Base-by-base conservation (phyloP, 2,888 invertebrate species). In the Junonia oenone region DNA sequence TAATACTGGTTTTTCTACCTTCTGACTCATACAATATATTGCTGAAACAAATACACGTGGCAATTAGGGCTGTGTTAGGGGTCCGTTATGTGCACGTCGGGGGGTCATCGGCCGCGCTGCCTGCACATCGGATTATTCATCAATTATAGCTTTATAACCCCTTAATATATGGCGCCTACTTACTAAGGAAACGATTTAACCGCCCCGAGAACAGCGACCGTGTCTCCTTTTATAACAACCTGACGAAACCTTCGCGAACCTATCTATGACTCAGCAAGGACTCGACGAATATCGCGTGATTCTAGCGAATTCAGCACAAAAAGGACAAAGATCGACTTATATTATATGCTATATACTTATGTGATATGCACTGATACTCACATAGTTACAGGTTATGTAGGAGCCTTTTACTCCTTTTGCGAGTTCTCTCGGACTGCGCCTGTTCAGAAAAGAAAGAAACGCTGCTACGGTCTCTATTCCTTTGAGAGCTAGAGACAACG, bases 1-100 rank as follows among this genome's bases (percentile, higher is more conserved):
- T 95, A 98, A 94, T 95, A 98, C 96, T 95, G 98, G 98, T 97
- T 98, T 98, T 97, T 98, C 98, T 94, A 95, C 96, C 96, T 98
- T 98, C 94, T 98, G 98, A 98, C 97, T 98, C 98, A 98, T 98
- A 98, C 97, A 98, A 98, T 93, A 93, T 93, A 93, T 94, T 93
- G 94, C 95, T 95, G 92, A 68, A 93, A 93, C 71, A 83, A 83
- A 83, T 80, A 85, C 87, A 88, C 89, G 88, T 89, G 89, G 89
- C 87, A 85, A 79, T 86, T 83, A 86, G 67, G 62, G 70, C 60
- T 61, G 63, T 63, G 64, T 50, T 64, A 69, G 71, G 72, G 74
- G 64, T 56, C 66, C 61, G 66, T 64, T 65, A 66, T 67, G 65
- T 68, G 76, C 45, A 55, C 58, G 62, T 72, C 73, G 69, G 45